phyloP scores from a whole-genome alignment of 2,888 invertebrate species.

The Sialis lutaria region DNA sequence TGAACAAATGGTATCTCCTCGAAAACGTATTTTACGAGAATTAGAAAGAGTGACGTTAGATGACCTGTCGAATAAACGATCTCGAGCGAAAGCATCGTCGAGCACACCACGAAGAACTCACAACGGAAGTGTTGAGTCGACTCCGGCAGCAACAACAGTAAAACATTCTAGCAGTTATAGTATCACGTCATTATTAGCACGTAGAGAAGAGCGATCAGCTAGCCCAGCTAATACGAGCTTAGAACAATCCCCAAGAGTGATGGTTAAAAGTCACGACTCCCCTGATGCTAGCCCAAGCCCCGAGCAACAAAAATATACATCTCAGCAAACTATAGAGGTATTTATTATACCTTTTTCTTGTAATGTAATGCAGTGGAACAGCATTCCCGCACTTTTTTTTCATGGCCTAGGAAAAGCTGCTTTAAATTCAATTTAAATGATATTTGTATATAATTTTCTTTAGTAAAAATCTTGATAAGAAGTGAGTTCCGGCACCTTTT shows the following conservation, averaged over 20 bases:
- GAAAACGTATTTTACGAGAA: conserved; percentile 67
- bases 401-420: too few species aligned
- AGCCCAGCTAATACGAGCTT: neutral
- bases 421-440: too few species aligned
- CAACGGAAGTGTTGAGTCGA: conserved; percentile 5
- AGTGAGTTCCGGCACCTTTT: too few species aligned
- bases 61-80: conserved; percentile 45
- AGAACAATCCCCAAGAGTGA: conserved; percentile 1
- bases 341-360: too few species aligned
- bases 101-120: conserved; percentile 3
- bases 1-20: conserved; percentile 52
- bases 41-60: conserved; percentile 59
- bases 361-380: too few species aligned
- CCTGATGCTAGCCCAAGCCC: conserved; percentile 30
- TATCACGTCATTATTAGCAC: conserved; percentile 66
- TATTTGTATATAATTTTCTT: too few species aligned
- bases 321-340: conserved; percentile 1
- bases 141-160: conserved; percentile 9
- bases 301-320: conserved; percentile 24
- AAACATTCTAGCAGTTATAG: conserved; percentile 55
- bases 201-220: conserved; percentile 16
- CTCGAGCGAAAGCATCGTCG: conserved; percentile 25
- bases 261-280: conserved; percentile 15
- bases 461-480: too few species aligned
- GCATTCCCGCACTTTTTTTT: too few species aligned